phyloP scores from a whole-genome alignment of 2,113 vertebrate species.

The Vulpes lagopus region DNA sequence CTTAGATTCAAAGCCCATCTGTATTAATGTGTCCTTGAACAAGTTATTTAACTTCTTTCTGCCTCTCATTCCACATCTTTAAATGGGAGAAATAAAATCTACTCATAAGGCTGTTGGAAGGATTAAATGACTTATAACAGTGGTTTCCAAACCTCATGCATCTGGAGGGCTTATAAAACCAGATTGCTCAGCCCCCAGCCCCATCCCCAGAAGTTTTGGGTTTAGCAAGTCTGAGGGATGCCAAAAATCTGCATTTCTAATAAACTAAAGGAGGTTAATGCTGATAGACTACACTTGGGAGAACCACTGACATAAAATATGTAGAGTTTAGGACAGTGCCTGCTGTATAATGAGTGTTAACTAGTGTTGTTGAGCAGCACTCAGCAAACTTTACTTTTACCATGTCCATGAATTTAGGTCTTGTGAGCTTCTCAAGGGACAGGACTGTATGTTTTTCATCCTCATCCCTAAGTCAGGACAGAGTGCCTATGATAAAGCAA shows the following conservation, averaged over 20 bases:
- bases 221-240: not conserved
- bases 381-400: not conserved
- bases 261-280: not conserved
- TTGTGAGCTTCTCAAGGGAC: not conserved
- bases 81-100: not conserved
- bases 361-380: too few relatives aligned
- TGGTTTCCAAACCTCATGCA: not conserved
- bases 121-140: not conserved
- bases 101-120: not conserved
- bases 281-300: not conserved
- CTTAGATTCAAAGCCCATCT: not conserved
- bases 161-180: not conserved
- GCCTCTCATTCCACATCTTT: not conserved
- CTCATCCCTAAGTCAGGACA: not conserved
- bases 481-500: not conserved
- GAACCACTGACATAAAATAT: not conserved
- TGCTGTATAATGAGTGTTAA: not conserved
- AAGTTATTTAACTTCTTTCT: not conserved
- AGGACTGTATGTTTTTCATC: not conserved
- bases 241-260: slow-evolving; percentile 7
- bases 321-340: not conserved
- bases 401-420: not conserved
- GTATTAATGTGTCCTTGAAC: not conserved
- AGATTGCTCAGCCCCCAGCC: not conserved
- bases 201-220: not conserved